These are phyloP conservation scores for Rotaria socialis DNA, from an alignment of 2,888 invertebrate genomes.

Conservation along the genomic window DNA sequence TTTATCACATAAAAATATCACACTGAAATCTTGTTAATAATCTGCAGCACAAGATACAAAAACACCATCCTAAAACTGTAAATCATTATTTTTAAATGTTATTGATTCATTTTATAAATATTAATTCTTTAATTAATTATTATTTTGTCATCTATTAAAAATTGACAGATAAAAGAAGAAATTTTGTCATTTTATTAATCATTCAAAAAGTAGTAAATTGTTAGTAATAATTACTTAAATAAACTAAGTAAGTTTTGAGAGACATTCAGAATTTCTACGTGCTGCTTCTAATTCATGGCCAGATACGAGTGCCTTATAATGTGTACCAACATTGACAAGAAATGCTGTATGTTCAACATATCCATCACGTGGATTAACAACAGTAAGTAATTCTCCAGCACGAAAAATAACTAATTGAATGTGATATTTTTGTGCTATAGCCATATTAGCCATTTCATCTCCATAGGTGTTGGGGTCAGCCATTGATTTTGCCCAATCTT, in stretches of 20 bases:
- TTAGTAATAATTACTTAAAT: too few relatives aligned
- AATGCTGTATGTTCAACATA: not conserved
- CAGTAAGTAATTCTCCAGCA: not conserved
- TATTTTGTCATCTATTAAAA: too few relatives aligned
- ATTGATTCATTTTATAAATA: too few relatives aligned
- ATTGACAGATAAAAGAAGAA: too few relatives aligned
- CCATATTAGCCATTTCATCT: not conserved
- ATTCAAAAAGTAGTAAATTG: too few relatives aligned
- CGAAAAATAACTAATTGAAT: constrained; percentile 10
- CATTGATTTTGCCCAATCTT: not conserved
- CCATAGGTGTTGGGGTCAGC: not conserved
- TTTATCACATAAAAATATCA: too few relatives aligned
- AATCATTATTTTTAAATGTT: too few relatives aligned
- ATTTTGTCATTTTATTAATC: too few relatives aligned
- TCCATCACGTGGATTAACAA: not conserved
- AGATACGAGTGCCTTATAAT: not conserved
- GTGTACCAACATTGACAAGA: constrained; percentile 2
- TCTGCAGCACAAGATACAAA: too few relatives aligned
- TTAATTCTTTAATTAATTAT: too few relatives aligned
- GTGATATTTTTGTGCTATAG: not conserved
- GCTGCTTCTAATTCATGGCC: not conserved
- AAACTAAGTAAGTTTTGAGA: not conserved
- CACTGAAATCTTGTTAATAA: too few relatives aligned
- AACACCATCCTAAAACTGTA: too few relatives aligned
- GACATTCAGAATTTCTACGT: not conserved